Conservation (phyloP, 2,113 vertebrate species). For the Hyperopisus bebe region DNA sequence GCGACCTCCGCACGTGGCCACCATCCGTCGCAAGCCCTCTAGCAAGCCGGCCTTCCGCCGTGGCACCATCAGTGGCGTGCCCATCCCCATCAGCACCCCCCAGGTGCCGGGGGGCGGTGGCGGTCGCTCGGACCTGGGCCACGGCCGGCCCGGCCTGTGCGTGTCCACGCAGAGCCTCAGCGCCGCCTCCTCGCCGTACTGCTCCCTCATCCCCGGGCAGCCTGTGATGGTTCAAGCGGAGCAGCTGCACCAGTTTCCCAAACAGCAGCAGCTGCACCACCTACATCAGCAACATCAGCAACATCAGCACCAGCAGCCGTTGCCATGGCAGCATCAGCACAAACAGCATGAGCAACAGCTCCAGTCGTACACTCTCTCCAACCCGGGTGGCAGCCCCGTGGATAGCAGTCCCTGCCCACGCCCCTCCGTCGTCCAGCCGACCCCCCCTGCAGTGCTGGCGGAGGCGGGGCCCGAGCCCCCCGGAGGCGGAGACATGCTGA, state of each 20-base stretch:
- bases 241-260: constrained; percentile 36
- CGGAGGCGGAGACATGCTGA: constrained; percentile 51
- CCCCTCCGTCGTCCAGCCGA: neutral
- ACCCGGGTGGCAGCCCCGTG: neutral
- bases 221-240: constrained; percentile 46
- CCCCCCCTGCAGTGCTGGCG: constrained; percentile 10
- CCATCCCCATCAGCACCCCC: constrained; percentile 69
- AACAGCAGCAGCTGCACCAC: constrained; percentile 35
- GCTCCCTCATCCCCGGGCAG: constrained; percentile 62
- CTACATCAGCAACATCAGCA: constrained; percentile 38
- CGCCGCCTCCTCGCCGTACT: constrained; percentile 57
- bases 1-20: constrained; percentile 59
- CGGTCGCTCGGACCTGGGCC: constrained; percentile 38
- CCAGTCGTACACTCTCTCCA: neutral
- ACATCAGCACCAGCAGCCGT: constrained; percentile 32
- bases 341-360: constrained; percentile 22
- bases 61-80: constrained; percentile 67
- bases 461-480: constrained; percentile 44
- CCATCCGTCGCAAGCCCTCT: constrained; percentile 70
- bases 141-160: constrained; percentile 48
- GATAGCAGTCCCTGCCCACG: neutral
- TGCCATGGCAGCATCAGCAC: constrained; percentile 4
- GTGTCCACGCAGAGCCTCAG: constrained; percentile 67
- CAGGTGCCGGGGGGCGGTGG: constrained; percentile 60
- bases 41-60: constrained; percentile 63